Evolutionary conservation across 1,140 invertebrate genomes (phyloP).

Genomic region (Neomicropteryx cornuta): DNA sequence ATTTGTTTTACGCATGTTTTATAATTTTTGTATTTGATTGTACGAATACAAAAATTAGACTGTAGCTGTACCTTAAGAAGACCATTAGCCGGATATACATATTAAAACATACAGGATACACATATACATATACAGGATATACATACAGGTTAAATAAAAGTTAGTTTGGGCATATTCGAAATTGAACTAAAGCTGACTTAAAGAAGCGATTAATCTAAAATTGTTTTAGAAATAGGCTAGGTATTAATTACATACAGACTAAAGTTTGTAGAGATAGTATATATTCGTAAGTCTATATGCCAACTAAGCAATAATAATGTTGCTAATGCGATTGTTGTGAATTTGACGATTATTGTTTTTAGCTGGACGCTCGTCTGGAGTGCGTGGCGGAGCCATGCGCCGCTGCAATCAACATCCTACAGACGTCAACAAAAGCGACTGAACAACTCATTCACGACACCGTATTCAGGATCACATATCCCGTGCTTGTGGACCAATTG

Average conservation of each 20-base stretch:
- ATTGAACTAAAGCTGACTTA: too few relatives aligned
- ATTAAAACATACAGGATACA: too few relatives aligned
- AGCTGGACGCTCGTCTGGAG: constrained; percentile 41
- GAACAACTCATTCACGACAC: constrained; percentile 34
- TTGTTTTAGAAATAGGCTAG: too few relatives aligned
- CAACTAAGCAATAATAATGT: not conserved
- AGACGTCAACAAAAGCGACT: constrained; percentile 23
- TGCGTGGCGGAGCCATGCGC: constrained; percentile 50
- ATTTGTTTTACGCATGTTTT: too few relatives aligned
- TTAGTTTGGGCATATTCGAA: too few relatives aligned
- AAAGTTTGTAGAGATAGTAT: constrained; percentile 1
- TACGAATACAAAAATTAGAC: not conserved
- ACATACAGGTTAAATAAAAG: too few relatives aligned
- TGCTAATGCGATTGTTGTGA: not conserved
- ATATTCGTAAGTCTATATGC: not conserved
- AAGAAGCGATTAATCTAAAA: too few relatives aligned
- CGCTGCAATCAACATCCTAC: constrained; percentile 44
- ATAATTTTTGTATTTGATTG: too few relatives aligned
- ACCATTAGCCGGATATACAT: too few relatives aligned
- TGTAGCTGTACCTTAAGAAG: not conserved
- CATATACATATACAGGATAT: too few relatives aligned
- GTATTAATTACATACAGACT: not conserved
- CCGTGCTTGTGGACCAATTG: constrained; percentile 29
- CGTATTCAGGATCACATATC: constrained; percentile 32
- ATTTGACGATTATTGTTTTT: not conserved